Evolutionary conservation across 2,797 vertebrate species (phyloP).

Genomic region (Sphaeramia orbicularis): DNA sequence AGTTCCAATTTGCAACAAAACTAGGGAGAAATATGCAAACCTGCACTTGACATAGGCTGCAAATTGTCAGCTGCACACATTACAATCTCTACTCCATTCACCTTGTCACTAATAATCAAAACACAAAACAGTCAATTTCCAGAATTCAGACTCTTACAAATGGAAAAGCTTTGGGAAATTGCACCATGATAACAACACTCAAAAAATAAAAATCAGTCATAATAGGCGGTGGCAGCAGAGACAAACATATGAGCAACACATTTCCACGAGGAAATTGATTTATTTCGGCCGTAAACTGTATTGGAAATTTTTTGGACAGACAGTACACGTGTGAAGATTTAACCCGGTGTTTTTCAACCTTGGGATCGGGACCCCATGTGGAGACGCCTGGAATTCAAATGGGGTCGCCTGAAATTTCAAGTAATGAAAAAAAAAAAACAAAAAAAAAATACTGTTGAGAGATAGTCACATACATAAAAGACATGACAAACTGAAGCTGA

Average conservation of each 20-base stretch:
- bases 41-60: not conserved
- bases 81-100: not conserved
- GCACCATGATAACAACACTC: constrained; percentile 1
- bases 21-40: not conserved
- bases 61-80: not conserved
- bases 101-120: not conserved
- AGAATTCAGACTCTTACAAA: not conserved
- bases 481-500: too few species aligned
- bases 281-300: too few species aligned
- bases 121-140: not conserved
- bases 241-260: not conserved
- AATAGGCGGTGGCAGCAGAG: not conserved
- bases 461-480: too few species aligned
- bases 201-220: not conserved
- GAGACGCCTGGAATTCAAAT: too few species aligned
- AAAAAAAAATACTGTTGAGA: too few species aligned
- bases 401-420: too few species aligned
- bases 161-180: not conserved
- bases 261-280: not conserved
- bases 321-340: too few species aligned
- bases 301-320: too few species aligned
- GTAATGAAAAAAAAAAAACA: too few species aligned
- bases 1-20: too few species aligned
- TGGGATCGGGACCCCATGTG: too few species aligned
- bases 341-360: too few species aligned